phyloP scores from a whole-genome alignment of 2,888 invertebrate genomes.

The Drosophila setosimentum region DNA sequence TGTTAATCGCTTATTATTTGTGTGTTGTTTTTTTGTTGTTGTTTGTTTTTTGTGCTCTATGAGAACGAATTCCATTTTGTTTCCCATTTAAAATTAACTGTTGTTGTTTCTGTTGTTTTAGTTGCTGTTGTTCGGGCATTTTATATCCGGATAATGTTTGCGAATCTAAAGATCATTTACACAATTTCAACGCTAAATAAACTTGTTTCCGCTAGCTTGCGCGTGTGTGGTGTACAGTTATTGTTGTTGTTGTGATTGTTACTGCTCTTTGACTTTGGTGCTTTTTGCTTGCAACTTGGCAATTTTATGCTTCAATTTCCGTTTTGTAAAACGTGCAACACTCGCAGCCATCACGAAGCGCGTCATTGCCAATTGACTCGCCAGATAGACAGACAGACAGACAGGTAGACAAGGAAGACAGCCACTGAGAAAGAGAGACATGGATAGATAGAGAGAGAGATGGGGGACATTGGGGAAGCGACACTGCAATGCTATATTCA shows the following conservation, averaged over 20 bases:
- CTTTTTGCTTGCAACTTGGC: constrained; percentile 64
- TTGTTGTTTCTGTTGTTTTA: constrained; percentile 4
- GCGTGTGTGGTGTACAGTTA: constrained; percentile 16
- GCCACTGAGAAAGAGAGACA: too few species aligned
- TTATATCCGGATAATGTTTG: constrained; percentile 44
- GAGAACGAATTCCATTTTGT: constrained; percentile 2
- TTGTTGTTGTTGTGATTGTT: constrained; percentile 8
- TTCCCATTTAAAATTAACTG: constrained; percentile 36
- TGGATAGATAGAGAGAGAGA: neutral
- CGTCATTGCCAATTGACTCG: constrained; percentile 72
- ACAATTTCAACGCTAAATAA: constrained; percentile 56
- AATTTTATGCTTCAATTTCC: constrained; percentile 81
- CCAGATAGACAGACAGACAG: constrained; percentile 7
- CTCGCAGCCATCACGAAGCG: constrained; percentile 55
- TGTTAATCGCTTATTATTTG: neutral
- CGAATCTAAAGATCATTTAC: constrained; percentile 54
- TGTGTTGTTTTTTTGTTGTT: too few species aligned
- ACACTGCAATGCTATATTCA: constrained; percentile 43
- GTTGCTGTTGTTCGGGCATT: constrained; percentile 29
- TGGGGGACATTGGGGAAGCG: neutral
- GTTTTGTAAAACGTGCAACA: constrained; percentile 59
- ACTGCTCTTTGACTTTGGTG: constrained; percentile 26
- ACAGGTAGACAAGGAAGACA: neutral
- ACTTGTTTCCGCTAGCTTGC: constrained; percentile 56
- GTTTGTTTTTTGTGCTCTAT: neutral